Evolutionary conservation across 2,113 vertebrate species (phyloP).

Genomic region (Colaptes auratus): DNA sequence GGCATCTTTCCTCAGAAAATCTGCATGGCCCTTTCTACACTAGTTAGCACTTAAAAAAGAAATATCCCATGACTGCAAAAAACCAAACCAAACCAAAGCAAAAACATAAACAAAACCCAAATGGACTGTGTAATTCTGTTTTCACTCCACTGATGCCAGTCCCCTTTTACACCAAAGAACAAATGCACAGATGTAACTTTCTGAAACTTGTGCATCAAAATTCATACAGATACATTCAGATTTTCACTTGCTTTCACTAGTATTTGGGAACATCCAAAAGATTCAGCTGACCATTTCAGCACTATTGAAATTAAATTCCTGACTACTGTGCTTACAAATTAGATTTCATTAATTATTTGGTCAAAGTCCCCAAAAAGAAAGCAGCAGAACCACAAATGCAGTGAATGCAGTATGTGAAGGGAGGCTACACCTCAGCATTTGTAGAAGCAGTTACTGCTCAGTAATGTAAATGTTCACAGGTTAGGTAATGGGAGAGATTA

Average conservation of each 20-base stretch:
- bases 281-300: neutral
- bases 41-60: neutral
- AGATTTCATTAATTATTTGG: neutral
- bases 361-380: neutral
- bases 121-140: neutral
- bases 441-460: neutral
- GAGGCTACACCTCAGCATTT: neutral
- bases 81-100: neutral
- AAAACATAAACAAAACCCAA: neutral
- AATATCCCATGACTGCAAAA: neutral
- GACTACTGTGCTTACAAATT: neutral
- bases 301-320: neutral
- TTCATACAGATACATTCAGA: neutral
- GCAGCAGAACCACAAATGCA: neutral
- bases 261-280: neutral
- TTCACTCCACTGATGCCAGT: neutral
- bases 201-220: neutral
- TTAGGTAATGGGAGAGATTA: neutral
- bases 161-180: neutral
- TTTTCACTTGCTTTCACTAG: neutral
- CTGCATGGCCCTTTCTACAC: rapidly evolving
- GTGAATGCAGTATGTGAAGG: neutral
- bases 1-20: neutral
- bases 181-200: neutral
- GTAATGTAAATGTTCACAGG: neutral